Percentiles rank a stretch among this genome's conserved stretches.
These are phyloP conservation scores for Pelobates fuscus DNA, from an alignment of 2,113 vertebrate species.

Conservation along the genomic window DNA sequence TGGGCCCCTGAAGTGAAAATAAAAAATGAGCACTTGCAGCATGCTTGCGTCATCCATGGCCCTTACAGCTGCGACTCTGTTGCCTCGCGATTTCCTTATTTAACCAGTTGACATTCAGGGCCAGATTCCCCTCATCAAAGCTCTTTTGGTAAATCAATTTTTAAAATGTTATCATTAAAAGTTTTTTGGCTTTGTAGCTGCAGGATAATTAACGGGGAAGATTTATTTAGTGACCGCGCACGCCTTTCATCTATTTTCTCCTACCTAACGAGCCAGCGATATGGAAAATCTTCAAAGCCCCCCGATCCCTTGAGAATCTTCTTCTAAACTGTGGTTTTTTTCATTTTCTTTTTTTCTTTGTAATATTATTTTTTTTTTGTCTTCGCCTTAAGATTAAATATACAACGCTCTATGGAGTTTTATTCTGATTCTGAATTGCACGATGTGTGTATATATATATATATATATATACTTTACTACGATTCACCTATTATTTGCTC, in stretches of 20 bases:
- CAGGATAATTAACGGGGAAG: slow-evolving; percentile 19
- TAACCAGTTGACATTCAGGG: slow-evolving; percentile 12
- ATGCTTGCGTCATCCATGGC: neutral
- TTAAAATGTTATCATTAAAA: slow-evolving; percentile 33
- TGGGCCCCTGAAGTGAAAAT: too few species aligned
- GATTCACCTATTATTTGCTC: too few species aligned
- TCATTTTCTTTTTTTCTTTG: too few species aligned
- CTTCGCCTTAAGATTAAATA: too few species aligned
- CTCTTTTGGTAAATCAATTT: slow-evolving; percentile 15
- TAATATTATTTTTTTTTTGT: too few species aligned
- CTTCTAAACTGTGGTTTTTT: too few species aligned
- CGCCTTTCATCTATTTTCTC: slow-evolving; percentile 13
- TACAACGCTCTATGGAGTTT: too few species aligned
- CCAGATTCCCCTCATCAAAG: slow-evolving; percentile 14
- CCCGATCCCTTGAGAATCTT: neutral
- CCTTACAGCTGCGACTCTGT: neutral
- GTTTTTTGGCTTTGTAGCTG: neutral
- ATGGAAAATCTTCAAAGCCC: slow-evolving; percentile 2
- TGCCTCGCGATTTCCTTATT: too few species aligned
- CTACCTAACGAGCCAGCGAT: slow-evolving; percentile 6
- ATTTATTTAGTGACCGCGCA: neutral
- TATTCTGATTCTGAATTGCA: too few species aligned
- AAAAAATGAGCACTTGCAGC: too few species aligned
- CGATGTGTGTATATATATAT: too few species aligned
- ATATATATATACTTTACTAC: too few species aligned